Conservation (phyloP, 2,113 vertebrate species). For the Dipodomys merriami region DNA sequence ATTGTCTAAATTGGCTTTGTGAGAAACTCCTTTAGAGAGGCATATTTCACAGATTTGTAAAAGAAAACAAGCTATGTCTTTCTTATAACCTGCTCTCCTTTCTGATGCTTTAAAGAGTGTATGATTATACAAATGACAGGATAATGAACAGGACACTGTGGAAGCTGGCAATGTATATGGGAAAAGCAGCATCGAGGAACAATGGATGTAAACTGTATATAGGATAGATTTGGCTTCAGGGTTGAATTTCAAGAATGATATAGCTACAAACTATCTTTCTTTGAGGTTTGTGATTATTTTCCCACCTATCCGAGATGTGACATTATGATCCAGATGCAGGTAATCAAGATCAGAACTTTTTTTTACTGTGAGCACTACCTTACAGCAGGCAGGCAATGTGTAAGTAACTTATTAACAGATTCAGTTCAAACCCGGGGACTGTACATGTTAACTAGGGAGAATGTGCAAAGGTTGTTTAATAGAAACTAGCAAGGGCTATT, state of each 20-base stretch:
- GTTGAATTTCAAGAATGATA: not conserved
- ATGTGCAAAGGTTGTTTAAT: constrained; percentile 1
- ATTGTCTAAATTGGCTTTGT: not conserved
- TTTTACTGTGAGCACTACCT: not conserved
- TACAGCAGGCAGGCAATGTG: not conserved
- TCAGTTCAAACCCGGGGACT: too few relatives aligned
- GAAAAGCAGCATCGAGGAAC: not conserved
- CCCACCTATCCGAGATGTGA: not conserved
- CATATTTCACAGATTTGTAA: not conserved
- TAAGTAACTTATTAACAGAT: not conserved
- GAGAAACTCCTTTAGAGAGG: not conserved
- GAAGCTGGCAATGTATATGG: not conserved
- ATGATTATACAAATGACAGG: not conserved
- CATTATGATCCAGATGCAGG: not conserved
- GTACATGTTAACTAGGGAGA: too few relatives aligned
- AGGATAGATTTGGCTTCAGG: not conserved
- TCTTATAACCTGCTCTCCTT: not conserved
- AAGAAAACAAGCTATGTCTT: not conserved
- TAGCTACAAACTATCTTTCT: not conserved
- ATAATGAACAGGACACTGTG: not conserved
- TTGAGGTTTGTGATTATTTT: not conserved
- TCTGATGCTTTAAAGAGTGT: not conserved
- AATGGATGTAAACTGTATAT: not conserved
- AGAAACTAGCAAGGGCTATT: not conserved
- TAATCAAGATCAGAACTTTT: not conserved